Evolutionary conservation across 2,113 vertebrate genomes (phyloP), one percentile per base, ranked within the genome.

Genomic region (Hippopotamus amphibius): DNA sequence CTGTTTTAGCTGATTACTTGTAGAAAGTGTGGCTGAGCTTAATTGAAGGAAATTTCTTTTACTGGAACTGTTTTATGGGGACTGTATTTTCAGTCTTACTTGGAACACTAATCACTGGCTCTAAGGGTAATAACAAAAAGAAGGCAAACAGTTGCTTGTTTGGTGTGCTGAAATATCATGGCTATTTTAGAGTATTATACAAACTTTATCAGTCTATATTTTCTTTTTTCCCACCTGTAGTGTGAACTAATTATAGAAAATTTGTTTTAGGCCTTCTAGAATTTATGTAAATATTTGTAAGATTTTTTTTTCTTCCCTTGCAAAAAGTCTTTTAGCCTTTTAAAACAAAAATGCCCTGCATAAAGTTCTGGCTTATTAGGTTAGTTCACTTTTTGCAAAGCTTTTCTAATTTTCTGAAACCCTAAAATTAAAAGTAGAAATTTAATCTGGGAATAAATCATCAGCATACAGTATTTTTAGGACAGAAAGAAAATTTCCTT

Each of bases 11-110:
- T 95, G 82, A 94, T 95, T 83, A 88, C 28, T 12, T 96, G 26
- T 93, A 93, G 87, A 95, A 86, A 97, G 41, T 71, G 69, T 92
- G 89, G 15, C 65, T 83, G 43, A 88, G 26, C 19, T 93, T 96
- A 95, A 92, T 13, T 46, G 80, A 93, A 96, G 66, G 84, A 93
- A 88, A 87, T 92, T 82, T 90, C n/a, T 86, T 97, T 96, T 88
- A 90, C 13, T 80, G 95, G 22, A 83, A 95, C 50, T 96, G 69
- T 74, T 91, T 93, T 92, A 22, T 65, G 53, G 50, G 33, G 21
- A 57, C 21, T 97, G 33, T 87, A 69, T 95, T 96, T 97, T 93
- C 48, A 77, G 0, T 92, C 59, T 82, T 89, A 65, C 12, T 86
- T 88, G 69, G 41, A 96, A 72, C 65, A 92, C 7, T 89, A 61